These are phyloP conservation scores for Salvator merianae DNA, from an alignment of 2,113 vertebrate genomes.

Conservation along the genomic window DNA sequence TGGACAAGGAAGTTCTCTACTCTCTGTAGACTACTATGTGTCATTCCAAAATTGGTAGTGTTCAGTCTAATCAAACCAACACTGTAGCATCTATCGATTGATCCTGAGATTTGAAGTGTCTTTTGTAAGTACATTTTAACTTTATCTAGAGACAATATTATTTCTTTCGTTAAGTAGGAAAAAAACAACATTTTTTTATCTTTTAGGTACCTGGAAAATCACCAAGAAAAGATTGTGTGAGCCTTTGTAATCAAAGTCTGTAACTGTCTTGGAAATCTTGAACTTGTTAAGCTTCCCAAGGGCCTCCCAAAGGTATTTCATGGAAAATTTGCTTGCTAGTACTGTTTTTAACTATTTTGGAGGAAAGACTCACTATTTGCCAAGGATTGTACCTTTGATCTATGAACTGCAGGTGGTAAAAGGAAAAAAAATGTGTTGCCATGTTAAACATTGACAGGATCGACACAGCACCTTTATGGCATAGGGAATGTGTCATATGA, in stretches of 20 bases:
- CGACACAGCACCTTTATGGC: too few species aligned
- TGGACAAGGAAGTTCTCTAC: not conserved
- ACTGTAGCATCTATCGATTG: not conserved
- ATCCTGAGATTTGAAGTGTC: not conserved
- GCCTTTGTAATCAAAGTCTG: not conserved
- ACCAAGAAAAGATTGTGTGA: not conserved
- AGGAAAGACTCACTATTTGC: not conserved
- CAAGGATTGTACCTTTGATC: not conserved
- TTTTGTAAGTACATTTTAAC: not conserved
- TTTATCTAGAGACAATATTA: not conserved
- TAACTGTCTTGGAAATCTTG: not conserved
- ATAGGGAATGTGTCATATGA: too few species aligned
- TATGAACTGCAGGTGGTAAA: not conserved
- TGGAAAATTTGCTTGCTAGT: not conserved
- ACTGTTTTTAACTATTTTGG: not conserved
- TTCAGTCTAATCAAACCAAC: not conserved
- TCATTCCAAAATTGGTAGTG: not conserved
- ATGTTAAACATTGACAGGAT: not conserved
- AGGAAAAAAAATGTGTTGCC: not conserved
- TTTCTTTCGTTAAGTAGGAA: not conserved
- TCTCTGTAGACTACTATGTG: not conserved
- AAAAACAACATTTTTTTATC: not conserved
- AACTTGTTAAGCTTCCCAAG: not conserved
- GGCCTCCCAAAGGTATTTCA: not conserved
- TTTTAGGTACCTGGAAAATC: not conserved